Evolutionary conservation across 1,140 invertebrate species (phyloP).

Genomic region (Lucilia sericata): DNA sequence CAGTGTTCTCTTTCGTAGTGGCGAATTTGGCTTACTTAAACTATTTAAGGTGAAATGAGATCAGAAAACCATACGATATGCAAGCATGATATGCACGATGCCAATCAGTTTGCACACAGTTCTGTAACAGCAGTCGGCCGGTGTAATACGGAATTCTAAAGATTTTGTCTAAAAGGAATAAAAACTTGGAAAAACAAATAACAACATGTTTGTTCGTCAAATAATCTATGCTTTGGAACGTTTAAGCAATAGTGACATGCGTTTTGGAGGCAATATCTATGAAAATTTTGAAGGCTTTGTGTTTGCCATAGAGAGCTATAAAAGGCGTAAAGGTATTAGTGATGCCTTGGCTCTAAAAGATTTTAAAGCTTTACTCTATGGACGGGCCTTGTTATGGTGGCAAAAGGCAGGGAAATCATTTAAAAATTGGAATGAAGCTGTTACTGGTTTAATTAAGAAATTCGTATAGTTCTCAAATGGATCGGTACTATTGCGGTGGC

Average conservation of each 20-base stretch:
- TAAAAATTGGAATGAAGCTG: background rate
- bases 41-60: too few relatives aligned
- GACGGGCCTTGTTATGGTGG: background rate
- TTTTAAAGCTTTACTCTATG: background rate
- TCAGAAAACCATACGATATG: too few relatives aligned
- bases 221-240: background rate
- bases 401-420: background rate
- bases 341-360: background rate
- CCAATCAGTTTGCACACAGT: too few relatives aligned
- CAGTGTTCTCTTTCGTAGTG: too few relatives aligned
- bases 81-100: too few relatives aligned
- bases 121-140: too few relatives aligned
- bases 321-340: background rate
- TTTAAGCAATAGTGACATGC: background rate
- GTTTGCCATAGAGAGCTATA: background rate
- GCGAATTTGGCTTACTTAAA: too few relatives aligned
- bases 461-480: too few relatives aligned
- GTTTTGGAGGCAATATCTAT: background rate
- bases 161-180: conserved; percentile 1
- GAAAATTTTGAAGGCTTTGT: background rate
- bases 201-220: background rate
- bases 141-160: too few relatives aligned
- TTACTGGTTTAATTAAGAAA: background rate
- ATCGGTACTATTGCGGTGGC: too few relatives aligned
- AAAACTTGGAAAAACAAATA: background rate